Base-by-base conservation (phyloP, 2,113 vertebrate species). In the Sakesphorus luctuosus region DNA sequence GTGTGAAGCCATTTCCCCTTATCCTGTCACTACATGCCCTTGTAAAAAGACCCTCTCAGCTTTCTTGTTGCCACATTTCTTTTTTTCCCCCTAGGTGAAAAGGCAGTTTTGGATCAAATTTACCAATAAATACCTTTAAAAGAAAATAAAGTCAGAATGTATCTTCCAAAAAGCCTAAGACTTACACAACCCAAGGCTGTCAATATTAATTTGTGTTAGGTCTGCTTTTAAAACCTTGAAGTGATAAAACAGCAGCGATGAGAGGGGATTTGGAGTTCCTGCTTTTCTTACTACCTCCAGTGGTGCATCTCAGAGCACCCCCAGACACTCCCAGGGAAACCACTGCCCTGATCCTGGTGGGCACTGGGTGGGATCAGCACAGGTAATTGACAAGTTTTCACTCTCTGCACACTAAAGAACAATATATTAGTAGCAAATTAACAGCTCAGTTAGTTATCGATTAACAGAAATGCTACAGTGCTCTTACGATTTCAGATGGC, bases 401-500 rank as follows among this genome's bases (percentile, higher is more conserved):
- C 35, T 53, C 92, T 33, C 87, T 87, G 77, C 81, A 69, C 77
- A 18, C 74, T 84, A 9, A 82, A 94, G 76, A 87, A 77, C 80
- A 43, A 94, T 75, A 3, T 50, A 88, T 93, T 84, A 89, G 69
- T 18, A 40, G 77, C 36, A 89, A 96, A 95, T 89, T 26, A 89
- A 94, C 73, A 91, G 87, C 71, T 89, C 6, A 0, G 80, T 49
- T 90, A 40, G 79, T 26, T 91, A 96, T 94, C 87, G 94, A 96
- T 94, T 65, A 97, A 91, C 63, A 89, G 81, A 84, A 94, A 91
- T 46, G 84, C 78, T 68, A 82, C 91, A 89, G 77, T 14, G 84
- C 81, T 87, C 81, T 85, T 38, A 89, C 4, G 3, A 87, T 91
- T 95, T 87, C 77, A 82, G 65, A 89, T 49, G 84, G 74, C 47